phyloP scores from a whole-genome alignment of 2,797 vertebrate species.

The Lerista edwardsae region DNA sequence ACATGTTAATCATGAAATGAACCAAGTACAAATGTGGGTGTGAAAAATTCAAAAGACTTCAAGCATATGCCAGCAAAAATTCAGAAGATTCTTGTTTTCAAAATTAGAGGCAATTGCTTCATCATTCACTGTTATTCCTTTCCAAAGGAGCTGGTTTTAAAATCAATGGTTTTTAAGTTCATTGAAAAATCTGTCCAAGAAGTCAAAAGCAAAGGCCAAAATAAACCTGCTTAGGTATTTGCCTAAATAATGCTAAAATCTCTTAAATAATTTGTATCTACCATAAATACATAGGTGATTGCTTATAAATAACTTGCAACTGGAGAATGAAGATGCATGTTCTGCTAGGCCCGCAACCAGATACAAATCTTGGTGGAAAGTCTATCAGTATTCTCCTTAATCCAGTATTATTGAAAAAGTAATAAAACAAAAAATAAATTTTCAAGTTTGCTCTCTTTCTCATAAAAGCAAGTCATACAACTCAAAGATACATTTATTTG shows the following conservation, averaged over 20 bases:
- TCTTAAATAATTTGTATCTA: not conserved
- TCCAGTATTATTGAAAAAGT: too few relatives aligned
- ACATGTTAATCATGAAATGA: constrained; percentile 66
- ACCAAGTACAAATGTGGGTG: constrained; percentile 47
- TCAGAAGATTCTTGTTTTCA: constrained; percentile 26
- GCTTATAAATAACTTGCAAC: not conserved
- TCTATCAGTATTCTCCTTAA: not conserved
- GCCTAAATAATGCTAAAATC: fast-evolving
- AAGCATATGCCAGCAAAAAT: constrained; percentile 71
- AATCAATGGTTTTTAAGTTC: too few relatives aligned
- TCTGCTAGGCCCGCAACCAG: not conserved
- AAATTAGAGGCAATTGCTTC: constrained; percentile 61
- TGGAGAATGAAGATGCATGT: not conserved
- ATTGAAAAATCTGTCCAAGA: constrained; percentile 26
- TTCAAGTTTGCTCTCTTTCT: not conserved
- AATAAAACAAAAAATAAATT: too few relatives aligned
- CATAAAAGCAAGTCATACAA: not conserved
- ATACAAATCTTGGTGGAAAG: not conserved
- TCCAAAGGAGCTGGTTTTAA: too few relatives aligned
- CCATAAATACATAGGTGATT: fast-evolving
- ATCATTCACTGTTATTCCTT: constrained; percentile 24
- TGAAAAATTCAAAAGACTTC: constrained; percentile 65
- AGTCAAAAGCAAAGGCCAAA: constrained; percentile 33
- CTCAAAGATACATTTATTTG: not conserved
- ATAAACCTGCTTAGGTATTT: not conserved